Conservation (phyloP, 2,888 invertebrate species). For the Poecilobothrus nobilitatus region DNA sequence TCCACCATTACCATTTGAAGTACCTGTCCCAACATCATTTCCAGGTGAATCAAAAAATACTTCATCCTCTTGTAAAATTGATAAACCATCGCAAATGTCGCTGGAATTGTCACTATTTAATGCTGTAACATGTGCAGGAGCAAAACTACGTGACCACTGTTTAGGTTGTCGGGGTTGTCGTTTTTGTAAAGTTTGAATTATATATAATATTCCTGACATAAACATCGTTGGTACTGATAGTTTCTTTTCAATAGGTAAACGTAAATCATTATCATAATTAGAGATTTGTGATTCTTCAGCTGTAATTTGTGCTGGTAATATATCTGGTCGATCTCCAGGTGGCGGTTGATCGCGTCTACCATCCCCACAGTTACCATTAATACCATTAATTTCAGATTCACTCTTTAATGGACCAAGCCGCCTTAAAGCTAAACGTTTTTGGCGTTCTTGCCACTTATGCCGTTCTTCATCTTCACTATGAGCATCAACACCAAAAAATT, state of each 20-base stretch:
- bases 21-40: conserved; percentile 22
- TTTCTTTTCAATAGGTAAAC: conserved; percentile 43
- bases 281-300: conserved; percentile 26
- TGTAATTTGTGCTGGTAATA: conserved; percentile 36
- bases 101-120: conserved; percentile 45
- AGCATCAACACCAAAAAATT: conserved; percentile 41
- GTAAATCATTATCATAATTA: conserved; percentile 26
- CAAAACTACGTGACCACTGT: conserved; percentile 67
- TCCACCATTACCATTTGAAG: not conserved
- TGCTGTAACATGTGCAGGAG: conserved; percentile 46
- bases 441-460: conserved; percentile 38
- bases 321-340: conserved; percentile 38
- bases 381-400: conserved; percentile 23
- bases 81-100: conserved; percentile 40
- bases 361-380: conserved; percentile 13
- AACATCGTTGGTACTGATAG: conserved; percentile 40
- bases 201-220: conserved; percentile 35
- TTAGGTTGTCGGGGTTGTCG: conserved; percentile 29
- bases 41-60: conserved; percentile 49
- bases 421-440: conserved; percentile 39
- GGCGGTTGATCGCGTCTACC: conserved; percentile 12
- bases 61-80: conserved; percentile 46
- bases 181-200: conserved; percentile 51
- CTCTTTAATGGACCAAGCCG: conserved; percentile 34
- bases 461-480: conserved; percentile 37